Evolutionary conservation across 2,888 invertebrate genomes (phyloP).

Genomic region (Eledona agricola): DNA sequence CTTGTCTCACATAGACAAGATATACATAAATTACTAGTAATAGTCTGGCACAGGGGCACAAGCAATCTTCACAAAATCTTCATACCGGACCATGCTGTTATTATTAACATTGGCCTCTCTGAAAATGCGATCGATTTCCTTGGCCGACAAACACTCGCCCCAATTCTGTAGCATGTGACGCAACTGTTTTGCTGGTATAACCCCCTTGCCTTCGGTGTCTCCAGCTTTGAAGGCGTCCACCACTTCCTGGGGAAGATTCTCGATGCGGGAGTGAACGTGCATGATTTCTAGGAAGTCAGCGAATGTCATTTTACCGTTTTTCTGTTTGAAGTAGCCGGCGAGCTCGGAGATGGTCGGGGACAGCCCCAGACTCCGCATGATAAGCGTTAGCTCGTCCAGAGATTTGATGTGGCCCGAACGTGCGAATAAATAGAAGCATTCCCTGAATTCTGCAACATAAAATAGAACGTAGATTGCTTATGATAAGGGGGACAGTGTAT

Average conservation of each 20-base stretch:
- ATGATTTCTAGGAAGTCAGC: constrained; percentile 95
- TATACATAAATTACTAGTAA: constrained; percentile 69
- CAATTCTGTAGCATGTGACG: constrained; percentile 87
- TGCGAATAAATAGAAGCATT: constrained; percentile 95
- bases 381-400: constrained; percentile 88
- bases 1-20: too few species aligned
- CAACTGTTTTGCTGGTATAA: constrained; percentile 83
- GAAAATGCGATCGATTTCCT: constrained; percentile 88
- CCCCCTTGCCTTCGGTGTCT: constrained; percentile 76
- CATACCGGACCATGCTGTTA: constrained; percentile 83
- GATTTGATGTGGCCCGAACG: constrained; percentile 88
- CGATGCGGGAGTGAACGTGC: constrained; percentile 88
- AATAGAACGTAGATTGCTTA: constrained; percentile 15
- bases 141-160: constrained; percentile 85
- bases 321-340: constrained; percentile 80
- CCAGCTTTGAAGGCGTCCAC: constrained; percentile 91
- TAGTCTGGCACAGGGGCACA: constrained; percentile 94
- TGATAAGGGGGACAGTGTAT: constrained; percentile 53
- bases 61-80: constrained; percentile 91
- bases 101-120: constrained; percentile 88
- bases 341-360: constrained; percentile 94
- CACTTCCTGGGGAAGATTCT: constrained; percentile 84
- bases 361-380: constrained; percentile 93
- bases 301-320: constrained; percentile 91
- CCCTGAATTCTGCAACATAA: constrained; percentile 83